phyloP scores from a whole-genome alignment of 92 coral and sea anemone genomes.

The Phenganax marumi region DNA sequence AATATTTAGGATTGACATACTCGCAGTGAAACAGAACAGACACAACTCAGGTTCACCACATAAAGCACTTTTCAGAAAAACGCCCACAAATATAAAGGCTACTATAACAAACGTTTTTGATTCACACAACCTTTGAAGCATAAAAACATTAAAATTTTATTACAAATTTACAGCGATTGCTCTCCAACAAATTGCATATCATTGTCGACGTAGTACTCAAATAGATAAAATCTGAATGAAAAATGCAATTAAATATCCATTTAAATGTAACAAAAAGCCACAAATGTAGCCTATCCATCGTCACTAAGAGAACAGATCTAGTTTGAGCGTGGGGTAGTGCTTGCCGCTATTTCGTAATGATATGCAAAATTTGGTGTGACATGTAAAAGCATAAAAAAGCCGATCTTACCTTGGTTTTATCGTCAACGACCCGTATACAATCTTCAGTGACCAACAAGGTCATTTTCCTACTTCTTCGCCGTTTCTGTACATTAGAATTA shows the following conservation, averaged over 20 bases:
- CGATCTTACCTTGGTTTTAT: conserved; percentile 76
- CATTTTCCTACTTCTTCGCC: conserved; percentile 60
- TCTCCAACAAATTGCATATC: not conserved
- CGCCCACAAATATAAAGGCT: too few relatives aligned
- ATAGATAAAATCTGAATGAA: not conserved
- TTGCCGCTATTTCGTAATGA: too few relatives aligned
- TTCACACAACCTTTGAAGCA: not conserved
- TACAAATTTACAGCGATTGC: not conserved
- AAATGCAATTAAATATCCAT: not conserved
- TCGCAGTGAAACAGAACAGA: not conserved
- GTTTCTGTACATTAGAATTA: conserved; percentile 68
- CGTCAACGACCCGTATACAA: conserved; percentile 94
- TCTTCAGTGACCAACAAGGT: conserved; percentile 92
- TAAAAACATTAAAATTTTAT: conserved; percentile 1
- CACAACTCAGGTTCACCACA: not conserved
- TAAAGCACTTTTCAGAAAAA: not conserved
- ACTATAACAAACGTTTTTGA: not conserved
- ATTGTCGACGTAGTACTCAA: not conserved
- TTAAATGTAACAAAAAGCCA: not conserved
- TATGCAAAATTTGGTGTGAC: not conserved
- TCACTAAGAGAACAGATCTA: conserved; percentile 5
- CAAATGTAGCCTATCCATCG: not conserved
- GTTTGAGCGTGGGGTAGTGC: not conserved
- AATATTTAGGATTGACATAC: not conserved
- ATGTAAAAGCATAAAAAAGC: not conserved